Conservation (phyloP, 2,888 invertebrate species). For the Aspidiotus destructor region DNA sequence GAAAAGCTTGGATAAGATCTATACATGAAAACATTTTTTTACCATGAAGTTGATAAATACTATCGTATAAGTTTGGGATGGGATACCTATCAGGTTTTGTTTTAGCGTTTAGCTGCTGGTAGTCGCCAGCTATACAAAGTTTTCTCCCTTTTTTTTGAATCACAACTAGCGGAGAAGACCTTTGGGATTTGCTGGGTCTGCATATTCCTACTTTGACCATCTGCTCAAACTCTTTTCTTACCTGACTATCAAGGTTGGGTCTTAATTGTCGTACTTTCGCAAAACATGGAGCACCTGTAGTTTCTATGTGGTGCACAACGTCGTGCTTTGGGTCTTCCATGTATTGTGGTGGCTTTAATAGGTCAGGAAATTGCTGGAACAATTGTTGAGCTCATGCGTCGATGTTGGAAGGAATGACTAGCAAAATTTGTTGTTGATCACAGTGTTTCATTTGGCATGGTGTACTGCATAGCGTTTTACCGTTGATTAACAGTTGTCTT, state of each 20-base stretch:
- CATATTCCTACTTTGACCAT: not conserved
- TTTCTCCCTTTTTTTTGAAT: not conserved
- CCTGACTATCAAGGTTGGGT: not conserved
- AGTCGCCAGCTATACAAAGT: not conserved
- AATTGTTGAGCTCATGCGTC: not conserved
- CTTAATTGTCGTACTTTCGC: not conserved
- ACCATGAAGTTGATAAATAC: not conserved
- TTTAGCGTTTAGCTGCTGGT: not conserved
- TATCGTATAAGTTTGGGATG: conserved; percentile 8
- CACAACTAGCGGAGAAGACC: not conserved
- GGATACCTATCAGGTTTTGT: not conserved
- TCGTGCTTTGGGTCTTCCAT: not conserved
- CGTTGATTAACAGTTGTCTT: not conserved
- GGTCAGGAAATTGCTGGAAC: not conserved
- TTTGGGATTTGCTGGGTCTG: not conserved
- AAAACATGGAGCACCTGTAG: not conserved
- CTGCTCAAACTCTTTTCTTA: not conserved
- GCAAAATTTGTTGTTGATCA: not conserved
- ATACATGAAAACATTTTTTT: not conserved
- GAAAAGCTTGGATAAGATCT: too few relatives aligned
- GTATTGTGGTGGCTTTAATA: not conserved
- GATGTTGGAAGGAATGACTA: not conserved
- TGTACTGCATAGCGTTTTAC: not conserved
- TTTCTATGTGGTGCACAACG: not conserved
- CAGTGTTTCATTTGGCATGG: not conserved